Evolutionary conservation across 2,113 vertebrate species (phyloP).

Genomic region (Atherinomorus stipes): DNA sequence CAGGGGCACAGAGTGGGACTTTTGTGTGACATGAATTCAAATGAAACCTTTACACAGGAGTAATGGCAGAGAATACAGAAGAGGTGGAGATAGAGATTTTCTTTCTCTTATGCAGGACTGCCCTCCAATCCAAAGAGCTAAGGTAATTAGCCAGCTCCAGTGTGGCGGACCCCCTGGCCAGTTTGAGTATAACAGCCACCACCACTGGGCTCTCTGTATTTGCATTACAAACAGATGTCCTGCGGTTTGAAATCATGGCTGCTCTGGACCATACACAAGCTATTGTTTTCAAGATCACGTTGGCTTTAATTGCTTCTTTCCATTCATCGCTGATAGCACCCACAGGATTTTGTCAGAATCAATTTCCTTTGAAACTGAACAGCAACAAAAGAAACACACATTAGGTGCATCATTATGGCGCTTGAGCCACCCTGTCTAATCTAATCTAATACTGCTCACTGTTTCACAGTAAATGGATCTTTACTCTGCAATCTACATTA

Average conservation of each 20-base stretch:
- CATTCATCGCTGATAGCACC: conserved; percentile 69
- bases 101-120: conserved; percentile 49
- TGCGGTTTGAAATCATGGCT: conserved; percentile 64
- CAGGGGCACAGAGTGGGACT: conserved; percentile 68
- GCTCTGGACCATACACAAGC: conserved; percentile 50
- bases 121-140: conserved; percentile 65
- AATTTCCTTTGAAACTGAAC: conserved; percentile 70
- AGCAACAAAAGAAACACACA: conserved; percentile 63
- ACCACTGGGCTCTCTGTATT: conserved; percentile 49
- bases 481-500: conserved; percentile 35
- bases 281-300: conserved; percentile 67
- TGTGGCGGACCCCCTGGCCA: conserved; percentile 39
- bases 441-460: conserved; percentile 43
- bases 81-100: conserved; percentile 49
- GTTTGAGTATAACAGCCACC: conserved; percentile 33
- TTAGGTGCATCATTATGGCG: conserved; percentile 63
- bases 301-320: conserved; percentile 73
- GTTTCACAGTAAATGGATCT: conserved; percentile 41
- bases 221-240: conserved; percentile 71
- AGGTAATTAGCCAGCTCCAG: conserved; percentile 70
- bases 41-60: conserved; percentile 73
- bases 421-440: conserved; percentile 47
- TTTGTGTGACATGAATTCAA: conserved; percentile 80
- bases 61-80: conserved; percentile 56
- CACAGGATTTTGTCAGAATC: conserved; percentile 68